Conservation (phyloP, 2,888 invertebrate species). For the Drosophila pegasa region DNA sequence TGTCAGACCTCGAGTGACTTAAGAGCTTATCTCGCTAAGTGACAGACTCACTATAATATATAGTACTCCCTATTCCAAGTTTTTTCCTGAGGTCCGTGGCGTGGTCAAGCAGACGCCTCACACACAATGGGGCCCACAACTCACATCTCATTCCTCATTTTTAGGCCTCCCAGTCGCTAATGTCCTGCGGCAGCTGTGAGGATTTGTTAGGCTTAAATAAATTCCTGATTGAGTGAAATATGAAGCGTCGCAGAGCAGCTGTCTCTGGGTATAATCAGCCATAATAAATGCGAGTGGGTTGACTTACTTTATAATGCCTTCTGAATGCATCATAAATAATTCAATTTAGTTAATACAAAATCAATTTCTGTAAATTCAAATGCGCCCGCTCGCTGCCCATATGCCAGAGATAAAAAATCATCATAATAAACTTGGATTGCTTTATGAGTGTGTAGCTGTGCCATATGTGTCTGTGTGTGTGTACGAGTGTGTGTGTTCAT, state of each 20-base stretch:
- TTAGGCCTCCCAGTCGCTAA: conserved; percentile 9
- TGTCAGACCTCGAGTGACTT: neutral
- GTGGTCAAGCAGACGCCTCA: conserved; percentile 31
- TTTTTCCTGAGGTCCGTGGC: conserved; percentile 1
- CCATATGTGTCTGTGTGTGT: neutral
- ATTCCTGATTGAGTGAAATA: conserved; percentile 58
- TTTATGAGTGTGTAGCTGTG: conserved; percentile 3
- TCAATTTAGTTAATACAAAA: conserved; percentile 73
- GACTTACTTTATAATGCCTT: conserved; percentile 60
- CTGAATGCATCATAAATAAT: conserved; percentile 69
- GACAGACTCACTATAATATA: neutral
- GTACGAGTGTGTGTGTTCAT: neutral
- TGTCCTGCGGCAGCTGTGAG: conserved; percentile 51
- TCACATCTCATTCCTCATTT: neutral
- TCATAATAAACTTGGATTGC: conserved; percentile 52
- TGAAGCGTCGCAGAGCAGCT: conserved; percentile 52
- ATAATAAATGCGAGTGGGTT: conserved; percentile 45
- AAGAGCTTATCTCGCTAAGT: neutral
- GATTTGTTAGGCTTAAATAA: conserved; percentile 65
- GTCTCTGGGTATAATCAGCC: conserved; percentile 43
- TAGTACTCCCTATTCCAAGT: no score
- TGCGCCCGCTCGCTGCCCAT: conserved; percentile 25
- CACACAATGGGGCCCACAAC: conserved; percentile 5
- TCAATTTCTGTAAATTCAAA: conserved; percentile 70
- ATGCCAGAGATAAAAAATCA: conserved; percentile 56